These are phyloP conservation scores for Lamprotornis superbus DNA, from an alignment of 2,113 vertebrate species.

Conservation along the genomic window DNA sequence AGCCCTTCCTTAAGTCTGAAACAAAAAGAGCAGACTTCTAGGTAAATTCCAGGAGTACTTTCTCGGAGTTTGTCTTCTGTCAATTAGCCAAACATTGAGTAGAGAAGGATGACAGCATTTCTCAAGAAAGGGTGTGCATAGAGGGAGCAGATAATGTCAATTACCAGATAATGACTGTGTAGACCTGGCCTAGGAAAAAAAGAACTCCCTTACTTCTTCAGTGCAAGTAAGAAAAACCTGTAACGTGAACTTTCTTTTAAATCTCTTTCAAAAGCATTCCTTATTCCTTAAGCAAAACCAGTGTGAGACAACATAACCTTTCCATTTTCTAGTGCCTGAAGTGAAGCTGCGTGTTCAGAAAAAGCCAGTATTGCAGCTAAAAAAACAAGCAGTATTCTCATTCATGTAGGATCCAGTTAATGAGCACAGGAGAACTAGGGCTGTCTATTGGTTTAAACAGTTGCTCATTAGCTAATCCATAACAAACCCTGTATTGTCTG, in stretches of 20 bases:
- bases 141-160: neutral
- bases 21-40: neutral
- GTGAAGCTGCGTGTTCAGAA: neutral
- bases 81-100: neutral
- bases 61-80: neutral
- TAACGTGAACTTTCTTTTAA: neutral
- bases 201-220: neutral
- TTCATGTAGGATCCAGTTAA: neutral
- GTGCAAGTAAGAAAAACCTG: neutral
- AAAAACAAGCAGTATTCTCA: neutral
- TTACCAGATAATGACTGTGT: fast-evolving
- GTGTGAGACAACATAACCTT: neutral
- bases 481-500: conserved; percentile 50
- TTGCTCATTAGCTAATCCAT: conserved; percentile 40
- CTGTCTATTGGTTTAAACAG: conserved; percentile 6
- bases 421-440: neutral
- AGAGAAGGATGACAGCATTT: neutral
- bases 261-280: neutral
- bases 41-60: neutral
- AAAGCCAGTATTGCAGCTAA: neutral
- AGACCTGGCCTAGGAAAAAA: neutral
- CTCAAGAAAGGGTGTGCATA: neutral
- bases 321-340: neutral
- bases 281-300: neutral
- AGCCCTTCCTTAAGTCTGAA: neutral